Conservation (phyloP, 2,797 vertebrate genomes). For the Xerus rutilus region DNA sequence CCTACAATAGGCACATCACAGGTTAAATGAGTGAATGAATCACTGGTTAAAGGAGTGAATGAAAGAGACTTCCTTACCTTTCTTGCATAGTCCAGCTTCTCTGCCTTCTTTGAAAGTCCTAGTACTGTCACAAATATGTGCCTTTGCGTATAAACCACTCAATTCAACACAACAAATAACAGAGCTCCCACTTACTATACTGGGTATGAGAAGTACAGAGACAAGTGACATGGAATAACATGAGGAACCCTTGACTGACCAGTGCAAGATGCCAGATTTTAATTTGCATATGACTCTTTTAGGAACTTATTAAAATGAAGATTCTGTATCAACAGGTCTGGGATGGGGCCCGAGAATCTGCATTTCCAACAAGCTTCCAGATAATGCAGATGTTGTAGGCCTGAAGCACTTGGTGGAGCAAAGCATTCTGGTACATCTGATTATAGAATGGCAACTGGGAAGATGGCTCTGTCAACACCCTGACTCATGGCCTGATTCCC, state of each 20-base stretch:
- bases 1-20: not conserved
- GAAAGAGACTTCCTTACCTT: not conserved
- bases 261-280: not conserved
- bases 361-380: not conserved
- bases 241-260: not conserved
- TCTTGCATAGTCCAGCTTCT: not conserved
- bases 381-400: not conserved
- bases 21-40: not conserved
- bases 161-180: not conserved
- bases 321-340: not conserved
- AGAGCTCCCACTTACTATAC: not conserved
- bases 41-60: not conserved
- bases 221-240: not conserved
- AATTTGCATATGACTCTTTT: not conserved
- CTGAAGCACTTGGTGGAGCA: not conserved
- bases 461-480: not conserved
- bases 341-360: not conserved
- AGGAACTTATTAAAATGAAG: slow-evolving; percentile 31
- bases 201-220: not conserved
- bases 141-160: not conserved
- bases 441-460: not conserved
- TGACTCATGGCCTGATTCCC: not conserved
- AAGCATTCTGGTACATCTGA: not conserved
- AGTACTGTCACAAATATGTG: not conserved
- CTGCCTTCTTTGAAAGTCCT: not conserved